Evolutionary conservation across 2,888 invertebrate genomes (phyloP), one percentile per base, ranked within the genome.

Genomic region (Tuberolachnus salignus): DNA sequence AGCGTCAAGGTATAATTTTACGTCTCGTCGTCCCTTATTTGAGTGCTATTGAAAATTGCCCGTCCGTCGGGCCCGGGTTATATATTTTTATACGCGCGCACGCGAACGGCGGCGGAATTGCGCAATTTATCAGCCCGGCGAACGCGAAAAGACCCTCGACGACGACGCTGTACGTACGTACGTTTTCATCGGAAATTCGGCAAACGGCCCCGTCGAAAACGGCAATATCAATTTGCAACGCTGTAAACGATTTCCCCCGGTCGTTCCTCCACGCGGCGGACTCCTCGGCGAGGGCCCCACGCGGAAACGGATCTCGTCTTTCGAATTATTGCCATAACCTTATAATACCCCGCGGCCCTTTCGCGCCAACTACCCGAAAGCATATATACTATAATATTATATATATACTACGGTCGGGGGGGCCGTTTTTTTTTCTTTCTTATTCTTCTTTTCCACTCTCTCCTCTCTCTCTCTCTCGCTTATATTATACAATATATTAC

Each of bases 181-280:
- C 55, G 59, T 78, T 69, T 69, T 78, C 78, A 51, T 69, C 69
- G 49, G 19, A 34, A 69, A 78, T 78, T 78, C 78, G 59, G 57
- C 75, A 78, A 78, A 78, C 78, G 67, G 69, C 59, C n/a, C n/a
- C n/a, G n/a, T 69, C 49, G 59, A 69, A 67, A 78, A 78, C 78
- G 59, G 78, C 67, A 69, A 69, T 78, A 78, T 78, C 78, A 78
- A 78, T 78, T 78, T 69, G 69, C 51, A 42, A 78, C 78, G 78
- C 78, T 61, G 69, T 78, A 78, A 78, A 78, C 78, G 69, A 78
- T 78, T 59, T 69, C 49, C 59, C 67, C 51, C 74, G 42, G 44
- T 1, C 23, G 10, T 26, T n/a, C 66, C 23, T 23, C 66, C 66
- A 16, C 23, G 1, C 16, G 11, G n/a, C 11, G 10, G 11, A 11